Base-by-base conservation (phyloP, 2,888 invertebrate species). In the Taphrorychus bicolor region DNA sequence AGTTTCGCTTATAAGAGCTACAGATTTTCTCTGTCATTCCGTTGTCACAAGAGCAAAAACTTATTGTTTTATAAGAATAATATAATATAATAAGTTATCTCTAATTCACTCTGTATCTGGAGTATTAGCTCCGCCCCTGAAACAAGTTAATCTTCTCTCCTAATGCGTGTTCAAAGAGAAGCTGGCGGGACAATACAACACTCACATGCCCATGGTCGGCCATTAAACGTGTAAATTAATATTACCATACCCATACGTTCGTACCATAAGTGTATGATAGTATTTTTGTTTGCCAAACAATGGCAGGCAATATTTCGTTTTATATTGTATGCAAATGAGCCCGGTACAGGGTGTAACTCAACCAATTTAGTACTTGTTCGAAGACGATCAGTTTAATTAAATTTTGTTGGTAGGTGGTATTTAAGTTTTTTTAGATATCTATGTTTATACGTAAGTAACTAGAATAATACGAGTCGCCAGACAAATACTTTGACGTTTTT, bases 271-370 rank as follows among this genome's bases (percentile, higher is more conserved):
- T 59, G 59, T 53, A 59, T 48, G 41, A 58, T 64, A 52, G 51
- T 58, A 42, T 64, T 64, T 65, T 59, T 65, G 52, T 65, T 65
- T 59, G 59, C 54, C 64, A 64, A 65, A 65, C 65, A 65, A 59
- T 59, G 48, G 59, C 52, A 59, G 59, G 59, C 51, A 53, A 65
- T 65, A 40, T 51, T 59, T 54, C 16, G 45, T 16, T 51, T 59
- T 58, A 2, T 59, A 65, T 65, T 65, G 65, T 65, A 65, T 65
- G 65, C 48, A 59, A 65, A 65, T 65, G 16, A 16, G 19, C n/a
- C 3, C 19, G 1, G n/a, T 64, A 45, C 54, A 59, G 59, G 59
- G 65, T 53, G 53, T 59, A 42, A 22, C 41, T 11, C 32, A 11
- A 32, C 32, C 9, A 11, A 11, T 32, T 3, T n/a, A n/a, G n/a